Base-by-base conservation (phyloP, 2,888 invertebrate genomes). In the Pimpla rufipes region DNA sequence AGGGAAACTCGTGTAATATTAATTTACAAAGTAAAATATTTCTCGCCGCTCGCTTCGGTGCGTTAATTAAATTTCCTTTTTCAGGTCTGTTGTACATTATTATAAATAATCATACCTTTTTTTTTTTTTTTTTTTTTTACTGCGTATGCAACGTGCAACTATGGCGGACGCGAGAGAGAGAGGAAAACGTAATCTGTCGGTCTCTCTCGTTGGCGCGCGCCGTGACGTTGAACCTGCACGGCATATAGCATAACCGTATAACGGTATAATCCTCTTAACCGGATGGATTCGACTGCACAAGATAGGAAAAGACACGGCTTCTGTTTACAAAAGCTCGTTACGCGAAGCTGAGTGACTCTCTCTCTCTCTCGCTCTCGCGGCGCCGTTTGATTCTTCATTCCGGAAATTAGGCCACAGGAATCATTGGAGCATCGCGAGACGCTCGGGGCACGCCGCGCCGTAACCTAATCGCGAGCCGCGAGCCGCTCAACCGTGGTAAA, bases 211-310 rank as follows among this genome's bases (percentile, higher is more conserved):
- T 42, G 4, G 8, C 42, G 40, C 47, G 68, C 86, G 84, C 83
- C 85, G 85, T 86, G 87, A 89, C 86, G 89, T 86, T 89, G 87
- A 90, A 90, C 86, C 82, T 85, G 86, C 85, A 86, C 85, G 87
- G 83, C 84, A n/a, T n/a, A n/a, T n/a, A 84, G 87, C 88, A 87
- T 85, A 87, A 89, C 85, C 84, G 71, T 71, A 82, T 90, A 90
- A 90, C 90, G 89, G 90, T 89, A 79, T 83, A 89, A 87, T 87
- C 80, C 79, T 66, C 85, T 89, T 86, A 86, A 67, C 79, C 85
- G 78, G 85, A 87, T 62, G 76, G 71, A 79, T 59, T 76, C 45
- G 70, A 70, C 79, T 68, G 67, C 82, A 64, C 52, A 77, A 81
- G 77, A 82, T 66, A 45, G 42, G 78, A 77, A 77, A 84, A 71